A percentile compares a stretch with the other conserved stretches of the same genome.
Evolutionary conservation across 2,113 vertebrate genomes (phyloP).

Genomic region (Phalacrocorax carbo): DNA sequence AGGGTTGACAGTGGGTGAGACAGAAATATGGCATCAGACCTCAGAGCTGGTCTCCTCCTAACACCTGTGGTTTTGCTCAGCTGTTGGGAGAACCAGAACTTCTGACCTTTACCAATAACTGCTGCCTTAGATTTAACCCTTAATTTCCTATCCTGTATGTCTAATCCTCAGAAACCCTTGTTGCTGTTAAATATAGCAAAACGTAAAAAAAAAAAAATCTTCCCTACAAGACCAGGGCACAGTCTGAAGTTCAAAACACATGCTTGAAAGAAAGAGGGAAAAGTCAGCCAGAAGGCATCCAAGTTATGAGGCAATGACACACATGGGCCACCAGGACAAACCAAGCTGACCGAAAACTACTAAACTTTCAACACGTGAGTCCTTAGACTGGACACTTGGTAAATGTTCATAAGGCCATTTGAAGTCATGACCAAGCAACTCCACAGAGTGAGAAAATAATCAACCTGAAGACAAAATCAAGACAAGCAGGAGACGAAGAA

Average conservation of each 20-base stretch:
- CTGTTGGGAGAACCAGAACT: not conserved
- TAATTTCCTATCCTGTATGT: not conserved
- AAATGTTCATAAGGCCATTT: not conserved
- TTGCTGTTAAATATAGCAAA: not conserved
- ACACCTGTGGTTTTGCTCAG: not conserved
- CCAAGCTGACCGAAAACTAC: not conserved
- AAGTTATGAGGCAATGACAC: not conserved
- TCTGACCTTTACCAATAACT: not conserved
- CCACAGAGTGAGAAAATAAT: not conserved
- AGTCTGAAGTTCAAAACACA: slow-evolving; percentile 8
- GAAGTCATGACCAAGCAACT: not conserved
- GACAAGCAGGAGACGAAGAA: not conserved
- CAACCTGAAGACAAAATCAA: not conserved
- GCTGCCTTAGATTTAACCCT: not conserved
- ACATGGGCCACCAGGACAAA: not conserved
- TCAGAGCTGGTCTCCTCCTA: not conserved
- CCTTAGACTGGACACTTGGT: not conserved
- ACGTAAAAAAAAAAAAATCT: not conserved
- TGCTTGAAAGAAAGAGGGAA: not conserved
- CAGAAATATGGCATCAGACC: not conserved
- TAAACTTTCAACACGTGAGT: not conserved
- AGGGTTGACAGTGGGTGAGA: not conserved
- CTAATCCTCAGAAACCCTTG: not conserved
- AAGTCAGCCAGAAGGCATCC: not conserved
- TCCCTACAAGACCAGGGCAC: not conserved